A percentile compares a stretch with the other conserved stretches of the same genome.
phyloP scores from a whole-genome alignment of 2,888 invertebrate genomes.

The Athalia rosae region DNA sequence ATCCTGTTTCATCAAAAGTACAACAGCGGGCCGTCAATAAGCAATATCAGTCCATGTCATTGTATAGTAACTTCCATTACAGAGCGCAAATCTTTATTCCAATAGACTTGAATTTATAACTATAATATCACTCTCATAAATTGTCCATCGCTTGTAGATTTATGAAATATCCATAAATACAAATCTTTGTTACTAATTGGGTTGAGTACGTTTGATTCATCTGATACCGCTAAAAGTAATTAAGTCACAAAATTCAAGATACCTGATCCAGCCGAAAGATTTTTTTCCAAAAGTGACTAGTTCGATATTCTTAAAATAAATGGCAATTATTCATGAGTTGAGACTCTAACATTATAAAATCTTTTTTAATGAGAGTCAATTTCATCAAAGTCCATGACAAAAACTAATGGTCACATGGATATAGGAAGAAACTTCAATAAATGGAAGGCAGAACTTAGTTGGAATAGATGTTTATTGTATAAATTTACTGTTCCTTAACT shows the following conservation, averaged over 20 bases:
- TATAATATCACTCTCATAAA: conserved; percentile 45
- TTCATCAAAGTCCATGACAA: no score
- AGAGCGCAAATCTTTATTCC: conserved; percentile 53
- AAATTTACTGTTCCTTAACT: conserved; percentile 83
- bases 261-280: no score
- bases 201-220: background rate
- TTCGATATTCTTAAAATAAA: no score
- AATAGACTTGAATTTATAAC: conserved; percentile 49
- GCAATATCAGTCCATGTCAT: background rate
- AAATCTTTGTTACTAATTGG: conserved; percentile 56
- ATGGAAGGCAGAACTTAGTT: conserved; percentile 25
- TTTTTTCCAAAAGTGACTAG: no score
- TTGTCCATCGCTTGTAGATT: conserved; percentile 56
- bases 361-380: no score
- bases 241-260: no score
- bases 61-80: conserved; percentile 49
- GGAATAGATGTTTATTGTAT: conserved; percentile 52
- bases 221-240: conserved; percentile 20
- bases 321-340: no score
- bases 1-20: background rate
- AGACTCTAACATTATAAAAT: no score
- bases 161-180: conserved; percentile 55
- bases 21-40: conserved; percentile 25
- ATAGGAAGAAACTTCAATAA: conserved; percentile 15
- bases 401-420: background rate